Percentiles rank a stretch among this genome's conserved stretches.
phyloP scores from a whole-genome alignment of 2,888 invertebrate genomes.

The Drosophila antonietae region DNA sequence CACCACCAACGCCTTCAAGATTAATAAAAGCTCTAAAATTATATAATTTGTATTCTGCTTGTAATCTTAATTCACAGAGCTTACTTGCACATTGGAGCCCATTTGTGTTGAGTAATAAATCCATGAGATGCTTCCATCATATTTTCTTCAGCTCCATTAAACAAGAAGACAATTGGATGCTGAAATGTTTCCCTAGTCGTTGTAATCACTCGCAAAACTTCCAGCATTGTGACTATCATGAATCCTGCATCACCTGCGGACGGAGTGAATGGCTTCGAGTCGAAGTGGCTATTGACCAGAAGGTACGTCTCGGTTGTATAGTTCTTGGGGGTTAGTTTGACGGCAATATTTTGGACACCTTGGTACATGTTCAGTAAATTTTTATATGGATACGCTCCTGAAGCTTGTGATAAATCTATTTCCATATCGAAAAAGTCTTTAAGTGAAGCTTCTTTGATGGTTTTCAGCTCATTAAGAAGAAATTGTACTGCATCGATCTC shows the following conservation, averaged over 20 bases:
- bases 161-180: constrained; percentile 87
- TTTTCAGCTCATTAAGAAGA: constrained; percentile 71
- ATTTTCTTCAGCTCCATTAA: constrained; percentile 89
- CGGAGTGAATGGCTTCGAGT: constrained; percentile 94
- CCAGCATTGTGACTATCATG: constrained; percentile 88
- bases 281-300: constrained; percentile 96
- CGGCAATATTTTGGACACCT: constrained; percentile 81
- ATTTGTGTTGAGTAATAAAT: constrained; percentile 89
- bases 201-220: constrained; percentile 85
- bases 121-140: constrained; percentile 88
- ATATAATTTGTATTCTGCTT: not conserved
- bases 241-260: constrained; percentile 87
- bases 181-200: constrained; percentile 83
- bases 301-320: constrained; percentile 71
- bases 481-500: constrained; percentile 87
- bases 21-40: constrained; percentile 90
- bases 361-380: constrained; percentile 75
- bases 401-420: constrained; percentile 74
- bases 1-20: constrained; percentile 95
- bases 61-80: constrained; percentile 3
- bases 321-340: constrained; percentile 73
- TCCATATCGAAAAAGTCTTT: constrained; percentile 75
- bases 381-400: constrained; percentile 69
- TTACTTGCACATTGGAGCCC: constrained; percentile 89
- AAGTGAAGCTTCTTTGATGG: constrained; percentile 62